Evolutionary conservation across 1,140 invertebrate species (phyloP).

Genomic region (Maconellicoccus hirsutus): DNA sequence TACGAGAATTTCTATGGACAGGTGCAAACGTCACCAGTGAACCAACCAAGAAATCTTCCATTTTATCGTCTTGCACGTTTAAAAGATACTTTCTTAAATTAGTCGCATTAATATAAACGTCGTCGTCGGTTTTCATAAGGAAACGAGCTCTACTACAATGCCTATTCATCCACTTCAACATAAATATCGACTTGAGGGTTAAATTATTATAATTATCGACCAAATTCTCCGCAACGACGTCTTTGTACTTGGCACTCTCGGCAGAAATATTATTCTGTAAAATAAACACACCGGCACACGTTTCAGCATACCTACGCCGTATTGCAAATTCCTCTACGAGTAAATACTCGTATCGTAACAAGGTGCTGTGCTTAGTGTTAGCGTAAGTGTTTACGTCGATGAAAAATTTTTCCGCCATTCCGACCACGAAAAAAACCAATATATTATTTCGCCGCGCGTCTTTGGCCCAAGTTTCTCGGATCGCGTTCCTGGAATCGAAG

Average conservation of each 20-base stretch:
- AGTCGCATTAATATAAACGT: conserved; percentile 67
- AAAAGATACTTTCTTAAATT: conserved; percentile 24
- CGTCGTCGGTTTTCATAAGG: conserved; percentile 73
- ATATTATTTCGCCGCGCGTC: too few relatives aligned
- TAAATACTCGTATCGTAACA: too few relatives aligned
- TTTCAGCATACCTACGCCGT: too few relatives aligned
- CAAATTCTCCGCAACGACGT: conserved; percentile 82
- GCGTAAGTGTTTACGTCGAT: too few relatives aligned
- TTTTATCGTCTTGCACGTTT: background rate
- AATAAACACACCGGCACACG: too few relatives aligned
- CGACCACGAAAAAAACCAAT: too few relatives aligned
- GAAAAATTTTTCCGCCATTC: too few relatives aligned
- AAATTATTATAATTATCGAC: conserved; percentile 86
- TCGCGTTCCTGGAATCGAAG: too few relatives aligned
- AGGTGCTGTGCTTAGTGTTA: too few relatives aligned
- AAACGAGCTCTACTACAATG: conserved; percentile 52
- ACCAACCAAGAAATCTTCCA: background rate
- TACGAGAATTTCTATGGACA: too few relatives aligned
- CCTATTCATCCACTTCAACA: conserved; percentile 64
- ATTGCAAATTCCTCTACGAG: too few relatives aligned
- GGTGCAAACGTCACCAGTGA: background rate
- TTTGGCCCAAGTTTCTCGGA: too few relatives aligned
- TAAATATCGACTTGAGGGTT: conserved; percentile 75
- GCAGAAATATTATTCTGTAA: conserved; percentile 38
- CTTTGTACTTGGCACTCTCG: conserved; percentile 52